These are phyloP conservation scores for Chiloscyllium plagiosum DNA, from an alignment of 2,113 vertebrate species.

Conservation along the genomic window DNA sequence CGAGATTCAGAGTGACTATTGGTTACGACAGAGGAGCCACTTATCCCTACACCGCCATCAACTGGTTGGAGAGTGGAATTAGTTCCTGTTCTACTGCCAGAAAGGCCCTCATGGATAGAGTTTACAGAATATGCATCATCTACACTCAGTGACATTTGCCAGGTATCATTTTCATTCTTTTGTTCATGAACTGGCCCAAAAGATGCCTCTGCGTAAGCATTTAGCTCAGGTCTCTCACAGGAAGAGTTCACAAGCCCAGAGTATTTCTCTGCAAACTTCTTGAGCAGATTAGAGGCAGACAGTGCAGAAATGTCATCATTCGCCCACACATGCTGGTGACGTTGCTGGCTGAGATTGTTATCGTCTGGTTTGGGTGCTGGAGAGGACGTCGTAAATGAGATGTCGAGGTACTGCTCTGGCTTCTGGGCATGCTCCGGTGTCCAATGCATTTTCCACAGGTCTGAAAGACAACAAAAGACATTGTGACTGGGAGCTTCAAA, in stretches of 20 bases:
- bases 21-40: conserved; percentile 62
- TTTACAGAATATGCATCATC: conserved; percentile 70
- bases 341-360: conserved; percentile 65
- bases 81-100: conserved; percentile 59
- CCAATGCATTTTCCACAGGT: conserved; percentile 98
- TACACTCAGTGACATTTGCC: conserved; percentile 66
- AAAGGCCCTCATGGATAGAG: conserved; percentile 70
- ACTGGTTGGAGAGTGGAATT: conserved; percentile 45
- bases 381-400: conserved; percentile 92
- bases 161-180: conserved; percentile 81
- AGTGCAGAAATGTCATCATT: conserved; percentile 94
- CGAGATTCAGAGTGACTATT: conserved; percentile 77
- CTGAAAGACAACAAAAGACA: conserved; percentile 45
- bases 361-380: conserved; percentile 88
- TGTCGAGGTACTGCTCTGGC: conserved; percentile 97
- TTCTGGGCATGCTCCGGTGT: conserved; percentile 99
- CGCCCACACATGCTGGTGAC: conserved; percentile 90
- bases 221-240: conserved; percentile 71
- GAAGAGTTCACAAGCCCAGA: conserved; percentile 78
- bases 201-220: conserved; percentile 63
- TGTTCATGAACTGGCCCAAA: conserved; percentile 72
- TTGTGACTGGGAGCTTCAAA: conserved; percentile 43
- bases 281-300: conserved; percentile 91
- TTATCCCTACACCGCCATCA: conserved; percentile 49
- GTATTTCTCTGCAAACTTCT: conserved; percentile 95